Conservation (phyloP, 2,888 invertebrate genomes). For the Andrena fulva region DNA sequence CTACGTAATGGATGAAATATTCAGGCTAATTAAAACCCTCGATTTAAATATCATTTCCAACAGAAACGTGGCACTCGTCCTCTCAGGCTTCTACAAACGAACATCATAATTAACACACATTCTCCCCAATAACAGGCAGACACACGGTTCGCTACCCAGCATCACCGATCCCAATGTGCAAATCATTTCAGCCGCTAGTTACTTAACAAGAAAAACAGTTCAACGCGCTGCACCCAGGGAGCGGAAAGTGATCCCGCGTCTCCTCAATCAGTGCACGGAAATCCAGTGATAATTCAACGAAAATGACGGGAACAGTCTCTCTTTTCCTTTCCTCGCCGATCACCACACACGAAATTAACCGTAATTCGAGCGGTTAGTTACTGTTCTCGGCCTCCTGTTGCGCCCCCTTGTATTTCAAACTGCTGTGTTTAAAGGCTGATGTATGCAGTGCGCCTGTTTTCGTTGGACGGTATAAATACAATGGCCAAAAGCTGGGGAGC, state of each 20-base stretch:
- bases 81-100: neutral
- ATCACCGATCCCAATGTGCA: neutral
- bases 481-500: conserved; percentile 58
- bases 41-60: no score
- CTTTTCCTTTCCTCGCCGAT: neutral
- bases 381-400: neutral
- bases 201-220: neutral
- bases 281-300: neutral
- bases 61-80: no score
- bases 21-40: no score
- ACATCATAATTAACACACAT: conserved; percentile 2
- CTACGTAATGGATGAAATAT: no score
- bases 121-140: neutral
- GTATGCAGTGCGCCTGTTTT: conserved; percentile 59
- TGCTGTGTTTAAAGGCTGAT: conserved; percentile 58
- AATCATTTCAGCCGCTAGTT: conserved; percentile 8
- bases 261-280: no score
- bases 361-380: conserved; percentile 24
- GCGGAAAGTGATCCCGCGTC: neutral
- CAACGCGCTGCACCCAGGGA: no score
- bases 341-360: conserved; percentile 9
- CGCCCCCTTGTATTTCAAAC: conserved; percentile 52
- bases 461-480: conserved; percentile 73
- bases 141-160: neutral
- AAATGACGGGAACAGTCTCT: neutral